A percentile compares a stretch with the other conserved stretches of the same genome.
Conservation (phyloP, 2,113 vertebrate genomes). For the Beaufortia kweichowensis region DNA sequence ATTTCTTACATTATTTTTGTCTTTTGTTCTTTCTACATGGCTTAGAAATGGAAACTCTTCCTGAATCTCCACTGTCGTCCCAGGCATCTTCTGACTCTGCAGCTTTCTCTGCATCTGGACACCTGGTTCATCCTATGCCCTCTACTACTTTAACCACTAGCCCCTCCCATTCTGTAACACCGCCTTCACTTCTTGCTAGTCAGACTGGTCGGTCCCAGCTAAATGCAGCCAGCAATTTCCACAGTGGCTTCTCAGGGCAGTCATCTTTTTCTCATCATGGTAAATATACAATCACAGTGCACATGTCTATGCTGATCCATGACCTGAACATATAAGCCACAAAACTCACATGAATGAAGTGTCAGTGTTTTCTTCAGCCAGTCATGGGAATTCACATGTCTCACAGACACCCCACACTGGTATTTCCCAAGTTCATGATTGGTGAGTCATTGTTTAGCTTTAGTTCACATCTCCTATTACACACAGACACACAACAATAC, state of each 20-base stretch:
- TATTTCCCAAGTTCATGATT: background rate
- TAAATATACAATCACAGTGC: conserved; percentile 2
- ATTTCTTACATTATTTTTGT: background rate
- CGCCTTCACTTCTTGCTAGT: background rate
- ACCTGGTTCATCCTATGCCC: conserved; percentile 9
- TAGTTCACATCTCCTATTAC: conserved; percentile 1
- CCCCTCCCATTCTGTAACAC: conserved; percentile 15
- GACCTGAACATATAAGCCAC: background rate
- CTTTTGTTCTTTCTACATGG: background rate
- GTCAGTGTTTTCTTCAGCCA: background rate
- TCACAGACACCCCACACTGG: conserved; percentile 4
- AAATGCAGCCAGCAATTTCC: conserved; percentile 45
- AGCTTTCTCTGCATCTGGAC: conserved; percentile 27
- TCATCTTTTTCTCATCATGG: conserved; percentile 38
- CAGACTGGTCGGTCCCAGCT: conserved; percentile 52
- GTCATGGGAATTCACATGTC: background rate
- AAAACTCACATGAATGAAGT: background rate
- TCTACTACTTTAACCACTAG: background rate
- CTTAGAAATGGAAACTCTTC: conserved; percentile 47
- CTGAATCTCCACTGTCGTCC: conserved; percentile 32
- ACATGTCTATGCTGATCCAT: background rate
- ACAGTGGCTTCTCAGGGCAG: conserved; percentile 7
- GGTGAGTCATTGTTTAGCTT: background rate
- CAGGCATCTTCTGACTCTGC: conserved; percentile 25
- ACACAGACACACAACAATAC: background rate